Percentiles rank a stretch among this genome's conserved stretches.
phyloP scores from a whole-genome alignment of 1,140 invertebrate species.

The Triops longicaudatus region DNA sequence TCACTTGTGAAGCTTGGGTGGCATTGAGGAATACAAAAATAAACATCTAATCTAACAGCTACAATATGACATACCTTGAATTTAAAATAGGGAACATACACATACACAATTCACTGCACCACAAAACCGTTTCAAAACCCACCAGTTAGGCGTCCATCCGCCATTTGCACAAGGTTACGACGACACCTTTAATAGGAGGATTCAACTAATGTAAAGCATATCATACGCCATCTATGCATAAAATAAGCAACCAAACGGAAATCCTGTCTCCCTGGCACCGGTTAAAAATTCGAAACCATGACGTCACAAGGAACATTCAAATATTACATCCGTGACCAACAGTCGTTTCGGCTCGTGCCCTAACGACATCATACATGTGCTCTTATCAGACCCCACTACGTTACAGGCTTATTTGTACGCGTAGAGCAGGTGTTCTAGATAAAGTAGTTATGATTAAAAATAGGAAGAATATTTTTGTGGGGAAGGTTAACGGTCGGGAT shows the following conservation, averaged over 20 bases:
- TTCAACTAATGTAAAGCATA: not conserved
- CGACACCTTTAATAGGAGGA: not conserved
- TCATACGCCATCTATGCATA: not conserved
- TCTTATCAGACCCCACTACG: not conserved
- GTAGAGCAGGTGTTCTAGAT: slow-evolving; percentile 18
- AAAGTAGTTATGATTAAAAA: not conserved
- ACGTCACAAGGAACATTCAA: no score
- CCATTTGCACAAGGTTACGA: not conserved
- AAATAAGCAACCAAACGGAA: no score
- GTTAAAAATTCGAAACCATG: no score
- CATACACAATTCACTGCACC: not conserved
- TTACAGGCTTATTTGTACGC: slow-evolving; percentile 13
- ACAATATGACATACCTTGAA: not conserved
- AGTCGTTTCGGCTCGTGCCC: not conserved
- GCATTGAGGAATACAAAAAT: not conserved
- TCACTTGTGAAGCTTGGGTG: not conserved
- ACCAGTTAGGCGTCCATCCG: not conserved
- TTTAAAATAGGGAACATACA: not conserved
- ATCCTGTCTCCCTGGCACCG: not conserved
- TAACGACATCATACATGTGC: not conserved
- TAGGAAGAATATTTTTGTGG: no score
- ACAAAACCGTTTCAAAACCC: not conserved
- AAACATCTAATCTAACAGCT: no score
- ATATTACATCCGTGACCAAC: no score
- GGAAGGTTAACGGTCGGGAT: no score